These are phyloP conservation scores for Microctenopoma lineatum DNA, from an alignment of 2,797 vertebrate species.

Conservation along the genomic window DNA sequence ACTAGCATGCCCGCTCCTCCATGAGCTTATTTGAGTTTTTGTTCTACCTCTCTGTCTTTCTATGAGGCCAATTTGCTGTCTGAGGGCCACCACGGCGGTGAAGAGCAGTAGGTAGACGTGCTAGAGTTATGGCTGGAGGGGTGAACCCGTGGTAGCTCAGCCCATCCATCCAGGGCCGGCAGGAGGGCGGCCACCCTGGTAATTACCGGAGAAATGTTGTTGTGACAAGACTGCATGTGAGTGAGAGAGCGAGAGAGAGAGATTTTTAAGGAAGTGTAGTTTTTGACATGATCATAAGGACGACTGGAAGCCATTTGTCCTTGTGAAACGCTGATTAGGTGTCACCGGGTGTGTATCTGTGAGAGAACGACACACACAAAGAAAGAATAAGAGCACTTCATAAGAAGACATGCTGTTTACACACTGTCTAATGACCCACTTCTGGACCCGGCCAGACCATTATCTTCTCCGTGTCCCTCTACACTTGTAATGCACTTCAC, in stretches of 20 bases:
- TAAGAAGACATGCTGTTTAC: conserved; percentile 67
- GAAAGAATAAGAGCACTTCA: conserved; percentile 54
- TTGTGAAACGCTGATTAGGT: conserved; percentile 77
- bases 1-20: conserved; percentile 15
- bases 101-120: conserved; percentile 63
- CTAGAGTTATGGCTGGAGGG: conserved; percentile 83
- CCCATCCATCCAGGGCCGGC: conserved; percentile 83
- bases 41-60: conserved; percentile 61
- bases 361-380: conserved; percentile 43
- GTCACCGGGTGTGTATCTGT: conserved; percentile 73
- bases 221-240: conserved; percentile 78
- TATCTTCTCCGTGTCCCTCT: conserved; percentile 28
- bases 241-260: conserved; percentile 45
- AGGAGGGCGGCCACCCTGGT: conserved; percentile 81
- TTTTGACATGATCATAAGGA: conserved; percentile 82
- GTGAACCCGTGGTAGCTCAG: conserved; percentile 75
- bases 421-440: conserved; percentile 71
- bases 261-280: conserved; percentile 80
- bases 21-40: conserved; percentile 56
- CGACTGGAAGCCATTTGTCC: conserved; percentile 82
- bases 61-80: conserved; percentile 77
- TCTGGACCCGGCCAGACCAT: conserved; percentile 41
- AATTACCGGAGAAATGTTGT: conserved; percentile 86
- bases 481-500: conserved; percentile 20
- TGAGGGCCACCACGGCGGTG: conserved; percentile 58